phyloP scores from a whole-genome alignment of 2,113 vertebrate genomes.

The Eurypyga helias region DNA sequence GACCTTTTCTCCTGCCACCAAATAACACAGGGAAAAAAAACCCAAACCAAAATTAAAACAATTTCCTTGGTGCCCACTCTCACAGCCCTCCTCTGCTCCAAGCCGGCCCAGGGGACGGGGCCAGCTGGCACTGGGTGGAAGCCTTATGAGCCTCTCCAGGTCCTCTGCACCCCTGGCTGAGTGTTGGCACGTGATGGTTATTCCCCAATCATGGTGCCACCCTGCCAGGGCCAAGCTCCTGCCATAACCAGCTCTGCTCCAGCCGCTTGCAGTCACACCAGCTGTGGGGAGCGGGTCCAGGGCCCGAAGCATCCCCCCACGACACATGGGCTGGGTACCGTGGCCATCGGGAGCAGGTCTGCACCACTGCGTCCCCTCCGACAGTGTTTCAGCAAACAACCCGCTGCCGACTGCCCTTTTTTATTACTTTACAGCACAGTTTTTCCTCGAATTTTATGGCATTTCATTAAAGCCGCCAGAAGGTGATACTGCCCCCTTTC shows the following conservation, averaged over 20 bases:
- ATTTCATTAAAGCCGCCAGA: slow-evolving; percentile 87
- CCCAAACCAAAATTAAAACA: background rate
- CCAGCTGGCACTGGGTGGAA: accelerated
- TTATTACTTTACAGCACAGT: slow-evolving; percentile 84
- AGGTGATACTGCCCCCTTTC: slow-evolving; percentile 87
- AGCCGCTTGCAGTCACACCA: accelerated
- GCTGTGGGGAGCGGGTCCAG: accelerated
- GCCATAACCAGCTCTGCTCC: accelerated
- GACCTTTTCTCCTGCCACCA: background rate
- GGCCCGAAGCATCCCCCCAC: background rate
- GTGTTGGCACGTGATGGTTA: slow-evolving; percentile 13
- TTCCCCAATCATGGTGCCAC: background rate
- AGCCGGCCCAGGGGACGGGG: background rate
- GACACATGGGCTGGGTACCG: background rate
- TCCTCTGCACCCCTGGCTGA: background rate
- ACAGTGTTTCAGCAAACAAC: slow-evolving; percentile 69
- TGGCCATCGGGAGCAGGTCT: accelerated
- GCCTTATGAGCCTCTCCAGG: background rate
- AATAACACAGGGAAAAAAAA: background rate
- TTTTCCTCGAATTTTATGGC: slow-evolving; percentile 86
- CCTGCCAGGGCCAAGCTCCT: background rate
- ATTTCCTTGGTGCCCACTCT: background rate
- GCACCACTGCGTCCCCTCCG: background rate
- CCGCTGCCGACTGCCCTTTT: slow-evolving; percentile 75
- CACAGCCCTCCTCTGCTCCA: background rate